Evolutionary conservation across 2,888 invertebrate species (phyloP).

Genomic region (Corythucha ciliata): DNA sequence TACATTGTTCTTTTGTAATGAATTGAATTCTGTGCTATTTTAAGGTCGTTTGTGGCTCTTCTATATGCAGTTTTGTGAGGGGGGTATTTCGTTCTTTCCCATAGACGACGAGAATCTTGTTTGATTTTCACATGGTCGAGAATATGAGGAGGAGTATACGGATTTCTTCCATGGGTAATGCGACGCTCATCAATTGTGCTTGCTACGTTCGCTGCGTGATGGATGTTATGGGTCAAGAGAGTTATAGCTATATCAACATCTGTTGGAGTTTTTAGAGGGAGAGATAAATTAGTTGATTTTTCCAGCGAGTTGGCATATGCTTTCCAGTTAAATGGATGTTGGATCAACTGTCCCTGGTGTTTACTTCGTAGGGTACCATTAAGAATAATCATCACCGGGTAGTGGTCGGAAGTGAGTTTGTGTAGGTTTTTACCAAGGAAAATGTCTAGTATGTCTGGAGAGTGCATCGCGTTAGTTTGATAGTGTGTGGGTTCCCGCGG

Average conservation of each 20-base stretch:
- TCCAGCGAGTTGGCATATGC: too few relatives aligned
- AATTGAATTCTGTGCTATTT: background rate
- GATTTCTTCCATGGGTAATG: background rate
- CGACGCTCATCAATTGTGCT: background rate
- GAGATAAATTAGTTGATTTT: background rate
- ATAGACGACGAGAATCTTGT: too few relatives aligned
- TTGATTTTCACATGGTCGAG: background rate
- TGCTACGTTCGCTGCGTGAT: background rate
- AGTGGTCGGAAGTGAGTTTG: too few relatives aligned
- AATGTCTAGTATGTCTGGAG: constrained; percentile 14
- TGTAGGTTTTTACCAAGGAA: too few relatives aligned
- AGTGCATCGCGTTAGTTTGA: background rate
- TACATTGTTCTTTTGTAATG: background rate
- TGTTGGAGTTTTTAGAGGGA: background rate
- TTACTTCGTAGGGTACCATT: too few relatives aligned
- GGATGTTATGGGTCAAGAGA: background rate
- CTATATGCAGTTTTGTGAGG: too few relatives aligned
- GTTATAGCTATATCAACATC: background rate
- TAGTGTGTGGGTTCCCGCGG: constrained; percentile 11
- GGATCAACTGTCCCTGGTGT: too few relatives aligned
- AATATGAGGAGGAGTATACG: background rate
- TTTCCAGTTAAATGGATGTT: too few relatives aligned
- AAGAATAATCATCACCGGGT: too few relatives aligned
- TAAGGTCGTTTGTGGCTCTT: background rate
- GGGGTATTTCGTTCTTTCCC: too few relatives aligned